A percentile compares a stretch with the other conserved stretches of the same genome.
phyloP scores from a whole-genome alignment of 2,888 invertebrate genomes.

The Girardia tigrina region DNA sequence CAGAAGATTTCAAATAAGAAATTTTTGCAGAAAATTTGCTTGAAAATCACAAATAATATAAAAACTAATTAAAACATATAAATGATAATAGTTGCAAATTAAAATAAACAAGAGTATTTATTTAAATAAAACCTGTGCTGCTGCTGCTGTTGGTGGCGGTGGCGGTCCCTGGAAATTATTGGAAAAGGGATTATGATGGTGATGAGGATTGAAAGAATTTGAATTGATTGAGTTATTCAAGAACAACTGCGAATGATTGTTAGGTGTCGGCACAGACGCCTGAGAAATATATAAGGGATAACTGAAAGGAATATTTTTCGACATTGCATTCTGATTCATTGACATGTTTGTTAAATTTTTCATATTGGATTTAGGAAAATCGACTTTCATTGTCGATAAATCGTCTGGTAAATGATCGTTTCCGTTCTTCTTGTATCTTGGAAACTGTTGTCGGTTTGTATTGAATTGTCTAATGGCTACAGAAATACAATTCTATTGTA shows the following conservation, averaged over 20 bases:
- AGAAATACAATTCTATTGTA: neutral
- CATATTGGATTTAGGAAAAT: neutral
- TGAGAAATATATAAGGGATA: neutral
- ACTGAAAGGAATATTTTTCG: neutral
- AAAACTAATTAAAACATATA: no score
- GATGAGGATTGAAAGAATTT: slow-evolving; percentile 7
- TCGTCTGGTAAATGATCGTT: neutral
- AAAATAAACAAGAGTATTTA: no score
- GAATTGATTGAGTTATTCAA: neutral
- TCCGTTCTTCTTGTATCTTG: neutral
- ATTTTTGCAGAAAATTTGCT: no score
- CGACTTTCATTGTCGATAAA: neutral
- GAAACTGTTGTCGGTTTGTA: neutral
- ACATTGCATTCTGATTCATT: neutral
- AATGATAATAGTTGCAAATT: no score
- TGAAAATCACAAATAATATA: no score
- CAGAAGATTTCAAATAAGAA: no score
- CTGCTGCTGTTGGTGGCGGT: no score
- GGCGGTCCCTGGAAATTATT: no score
- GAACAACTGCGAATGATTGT: neutral
- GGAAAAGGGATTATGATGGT: no score
- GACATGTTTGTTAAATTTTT: neutral
- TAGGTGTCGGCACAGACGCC: neutral
- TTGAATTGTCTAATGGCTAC: neutral
- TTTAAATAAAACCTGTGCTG: no score